phyloP scores from a whole-genome alignment of 2,888 invertebrate species.

The Agrenia bidenticulata region DNA sequence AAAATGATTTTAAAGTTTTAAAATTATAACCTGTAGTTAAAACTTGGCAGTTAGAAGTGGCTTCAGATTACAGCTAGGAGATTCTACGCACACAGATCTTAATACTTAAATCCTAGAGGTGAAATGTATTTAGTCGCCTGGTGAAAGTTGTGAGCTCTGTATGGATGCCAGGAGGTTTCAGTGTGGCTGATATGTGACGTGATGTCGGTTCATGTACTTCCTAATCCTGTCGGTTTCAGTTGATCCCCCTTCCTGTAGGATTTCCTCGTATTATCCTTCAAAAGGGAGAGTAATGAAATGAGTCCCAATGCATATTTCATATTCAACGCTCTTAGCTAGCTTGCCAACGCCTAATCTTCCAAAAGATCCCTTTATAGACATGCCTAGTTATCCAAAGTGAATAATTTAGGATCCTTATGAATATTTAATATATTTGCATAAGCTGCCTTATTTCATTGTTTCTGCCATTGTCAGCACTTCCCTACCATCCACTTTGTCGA shows the following conservation, averaged over 20 bases:
- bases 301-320: constrained; percentile 11
- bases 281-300: constrained; percentile 5
- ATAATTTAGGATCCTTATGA: constrained; percentile 16
- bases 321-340: constrained; percentile 5
- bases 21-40: too few species aligned
- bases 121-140: too few species aligned
- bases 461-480: not conserved
- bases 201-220: too few species aligned
- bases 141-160: too few species aligned
- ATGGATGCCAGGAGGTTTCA: too few species aligned
- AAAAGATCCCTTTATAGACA: constrained; percentile 3
- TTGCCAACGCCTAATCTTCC: not conserved
- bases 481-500: not conserved
- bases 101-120: too few species aligned
- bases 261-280: constrained; percentile 5
- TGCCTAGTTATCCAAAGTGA: not conserved
- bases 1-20: too few species aligned
- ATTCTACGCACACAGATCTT: too few species aligned
- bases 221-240: not conserved
- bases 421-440: constrained; percentile 21
- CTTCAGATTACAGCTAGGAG: too few species aligned
- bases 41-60: too few species aligned
- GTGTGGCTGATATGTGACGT: too few species aligned
- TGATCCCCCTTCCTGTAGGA: not conserved
- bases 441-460: not conserved